Percentiles rank a stretch among this genome's conserved stretches.
Evolutionary conservation across 1,140 invertebrate species (phyloP).

Genomic region (Drosophila pseudoobscura): DNA sequence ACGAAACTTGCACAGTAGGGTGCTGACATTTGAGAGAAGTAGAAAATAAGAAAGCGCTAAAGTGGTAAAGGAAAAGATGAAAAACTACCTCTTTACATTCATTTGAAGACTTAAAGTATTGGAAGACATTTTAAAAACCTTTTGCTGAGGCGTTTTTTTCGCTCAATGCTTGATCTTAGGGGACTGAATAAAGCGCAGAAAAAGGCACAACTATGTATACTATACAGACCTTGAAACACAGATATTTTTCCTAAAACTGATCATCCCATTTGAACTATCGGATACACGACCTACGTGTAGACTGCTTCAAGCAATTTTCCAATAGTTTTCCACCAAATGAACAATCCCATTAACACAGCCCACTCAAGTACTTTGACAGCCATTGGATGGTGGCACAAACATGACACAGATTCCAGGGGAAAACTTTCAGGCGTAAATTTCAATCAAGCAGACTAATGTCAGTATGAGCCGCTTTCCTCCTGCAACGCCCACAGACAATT

Average conservation of each 20-base stretch:
- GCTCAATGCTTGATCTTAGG: no score
- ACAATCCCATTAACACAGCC: constrained; percentile 16
- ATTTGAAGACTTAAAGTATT: no score
- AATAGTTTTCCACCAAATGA: constrained; percentile 18
- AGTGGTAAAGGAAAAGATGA: neutral
- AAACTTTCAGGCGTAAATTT: constrained; percentile 70
- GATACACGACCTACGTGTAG: no score
- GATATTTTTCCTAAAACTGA: no score
- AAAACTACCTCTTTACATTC: neutral
- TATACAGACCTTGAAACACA: no score
- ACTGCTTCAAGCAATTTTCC: no score
- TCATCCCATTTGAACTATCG: no score
- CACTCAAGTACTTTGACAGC: constrained; percentile 13
- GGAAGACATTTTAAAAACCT: no score
- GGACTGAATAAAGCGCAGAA: no score
- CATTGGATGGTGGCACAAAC: constrained; percentile 4
- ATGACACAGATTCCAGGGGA: constrained; percentile 26
- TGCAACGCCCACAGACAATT: constrained; percentile 51
- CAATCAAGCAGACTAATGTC: constrained; percentile 61
- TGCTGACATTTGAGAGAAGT: constrained; percentile 28
- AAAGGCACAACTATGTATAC: no score
- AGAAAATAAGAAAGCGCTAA: constrained; percentile 9
- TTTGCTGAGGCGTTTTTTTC: no score
- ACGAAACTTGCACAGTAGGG: constrained; percentile 31
- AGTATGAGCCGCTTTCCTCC: constrained; percentile 25